These are phyloP conservation scores for Drosophila antonietae DNA, from an alignment of 2,888 invertebrate genomes.

Conservation along the genomic window DNA sequence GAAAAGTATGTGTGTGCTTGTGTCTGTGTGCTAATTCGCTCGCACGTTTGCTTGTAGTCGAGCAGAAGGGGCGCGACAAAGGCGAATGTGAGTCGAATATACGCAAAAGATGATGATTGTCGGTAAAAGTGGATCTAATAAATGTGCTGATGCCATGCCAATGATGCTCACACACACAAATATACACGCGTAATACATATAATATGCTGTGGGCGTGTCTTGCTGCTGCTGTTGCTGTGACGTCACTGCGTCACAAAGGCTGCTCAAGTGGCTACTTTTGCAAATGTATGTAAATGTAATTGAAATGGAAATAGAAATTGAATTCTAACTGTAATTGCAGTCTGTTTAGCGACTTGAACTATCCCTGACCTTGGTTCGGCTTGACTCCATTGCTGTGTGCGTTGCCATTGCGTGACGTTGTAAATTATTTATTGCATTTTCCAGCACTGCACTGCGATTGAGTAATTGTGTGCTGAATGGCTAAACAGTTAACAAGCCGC, in stretches of 20 bases:
- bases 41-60: slow-evolving; percentile 6
- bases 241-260: slow-evolving; percentile 46
- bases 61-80: slow-evolving; percentile 37
- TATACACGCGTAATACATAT: not conserved
- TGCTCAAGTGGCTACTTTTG: slow-evolving; percentile 13
- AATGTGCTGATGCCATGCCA: slow-evolving; percentile 57
- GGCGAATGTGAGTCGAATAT: slow-evolving; percentile 72
- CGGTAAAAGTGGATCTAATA: slow-evolving; percentile 31
- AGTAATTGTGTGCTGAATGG: slow-evolving; percentile 24
- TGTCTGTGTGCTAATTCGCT: slow-evolving; percentile 3
- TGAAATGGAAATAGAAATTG: slow-evolving; percentile 8
- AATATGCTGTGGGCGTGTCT: slow-evolving; percentile 9
- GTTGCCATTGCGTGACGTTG: slow-evolving; percentile 26
- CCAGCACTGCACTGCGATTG: slow-evolving; percentile 26
- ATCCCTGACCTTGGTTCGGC: slow-evolving; percentile 37
- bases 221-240: slow-evolving; percentile 13
- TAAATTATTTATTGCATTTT: slow-evolving; percentile 51
- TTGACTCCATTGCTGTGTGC: not conserved
- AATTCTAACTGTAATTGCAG: slow-evolving; percentile 33
- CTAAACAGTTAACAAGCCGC: slow-evolving; percentile 31
- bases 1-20: not conserved
- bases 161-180: slow-evolving; percentile 30
- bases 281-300: slow-evolving; percentile 14
- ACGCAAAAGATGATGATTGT: slow-evolving; percentile 30
- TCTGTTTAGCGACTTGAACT: slow-evolving; percentile 26